Percentiles rank a stretch among this genome's conserved stretches.
These are phyloP conservation scores for Dasyornis broadbenti DNA, from an alignment of 2,113 vertebrate species.

Conservation along the genomic window DNA sequence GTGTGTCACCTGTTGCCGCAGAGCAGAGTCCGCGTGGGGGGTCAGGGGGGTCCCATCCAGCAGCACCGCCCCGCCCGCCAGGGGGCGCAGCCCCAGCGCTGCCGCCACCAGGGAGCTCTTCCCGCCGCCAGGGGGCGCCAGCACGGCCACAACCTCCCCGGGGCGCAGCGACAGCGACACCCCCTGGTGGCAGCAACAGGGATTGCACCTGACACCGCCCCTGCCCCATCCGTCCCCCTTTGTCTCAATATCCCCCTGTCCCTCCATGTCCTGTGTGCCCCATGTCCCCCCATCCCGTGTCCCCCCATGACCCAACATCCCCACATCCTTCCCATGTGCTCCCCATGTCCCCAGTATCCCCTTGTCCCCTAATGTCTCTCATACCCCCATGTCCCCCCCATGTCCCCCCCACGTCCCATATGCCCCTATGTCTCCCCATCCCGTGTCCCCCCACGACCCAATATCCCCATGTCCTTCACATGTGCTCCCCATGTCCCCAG, in stretches of 20 bases:
- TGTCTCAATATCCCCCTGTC: accelerated
- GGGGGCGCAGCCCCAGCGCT: neutral
- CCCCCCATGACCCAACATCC: no score
- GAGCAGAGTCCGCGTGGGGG: neutral
- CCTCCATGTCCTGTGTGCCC: neutral
- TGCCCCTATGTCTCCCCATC: no score
- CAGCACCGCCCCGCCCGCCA: neutral
- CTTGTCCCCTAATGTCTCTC: neutral
- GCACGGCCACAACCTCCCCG: neutral
- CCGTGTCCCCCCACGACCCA: no score
- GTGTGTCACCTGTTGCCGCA: neutral
- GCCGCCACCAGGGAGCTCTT: neutral
- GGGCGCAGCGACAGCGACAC: neutral
- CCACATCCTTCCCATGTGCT: no score
- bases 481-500: neutral
- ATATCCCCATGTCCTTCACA: no score
- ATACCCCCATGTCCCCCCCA: no score
- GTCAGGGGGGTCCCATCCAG: neutral
- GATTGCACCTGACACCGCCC: neutral
- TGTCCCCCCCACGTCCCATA: accelerated
- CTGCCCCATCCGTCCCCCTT: accelerated
- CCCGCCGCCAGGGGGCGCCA: neutral
- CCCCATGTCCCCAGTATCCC: no score
- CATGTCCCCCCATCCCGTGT: neutral
- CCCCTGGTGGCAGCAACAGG: neutral